Evolutionary conservation across 2,888 invertebrate species (phyloP), one percentile per base, ranked within the genome.

Genomic region (Agrotis segetum): DNA sequence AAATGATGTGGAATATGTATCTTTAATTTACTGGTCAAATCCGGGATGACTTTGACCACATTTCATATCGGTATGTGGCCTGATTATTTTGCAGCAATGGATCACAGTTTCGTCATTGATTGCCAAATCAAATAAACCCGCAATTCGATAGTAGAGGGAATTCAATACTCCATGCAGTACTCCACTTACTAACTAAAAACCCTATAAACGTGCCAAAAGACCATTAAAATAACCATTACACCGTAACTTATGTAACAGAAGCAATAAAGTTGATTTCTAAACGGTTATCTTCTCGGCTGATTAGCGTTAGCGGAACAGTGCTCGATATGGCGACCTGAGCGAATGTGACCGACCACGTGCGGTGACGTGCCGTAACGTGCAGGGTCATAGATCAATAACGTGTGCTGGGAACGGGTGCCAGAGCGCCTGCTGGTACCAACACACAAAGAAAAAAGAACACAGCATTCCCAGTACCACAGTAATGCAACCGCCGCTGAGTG

Each of bases 371-470:
- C 53, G 40, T 40, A 24, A 61, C 68, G 69, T 62, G 82, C 68
- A 55, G 70, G 79, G 82, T 78, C 67, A 67, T 62, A 80, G 79
- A 82, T 78, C 80, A 80, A 78, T 74, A 79, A 24, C 79, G 59
- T 61, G 55, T 34, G 56, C 56, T 34, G 53, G 21, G 40, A 66
- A 69, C 69, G 64, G 58, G n/a, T 47, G 60, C 13, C 62, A 46
- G 44, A 29, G 24, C 40, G 40, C 71, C 67, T 52, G 55, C 75
- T 59, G 58, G 60, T 19, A 60, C 60, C 59, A 47, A 69, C 11
- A 55, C 55, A 74, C 61, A 56, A 61, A 56, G 55, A 21, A 71
- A 67, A 70, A 71, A 68, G 16, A 40, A 53, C 4, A 44, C 70
- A 21, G 46, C 40, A 17, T 29, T 40, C 71, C 53, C 19, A 34